Evolutionary conservation across 2,888 invertebrate genomes (phyloP).

Genomic region (Emmelina monodactyla): DNA sequence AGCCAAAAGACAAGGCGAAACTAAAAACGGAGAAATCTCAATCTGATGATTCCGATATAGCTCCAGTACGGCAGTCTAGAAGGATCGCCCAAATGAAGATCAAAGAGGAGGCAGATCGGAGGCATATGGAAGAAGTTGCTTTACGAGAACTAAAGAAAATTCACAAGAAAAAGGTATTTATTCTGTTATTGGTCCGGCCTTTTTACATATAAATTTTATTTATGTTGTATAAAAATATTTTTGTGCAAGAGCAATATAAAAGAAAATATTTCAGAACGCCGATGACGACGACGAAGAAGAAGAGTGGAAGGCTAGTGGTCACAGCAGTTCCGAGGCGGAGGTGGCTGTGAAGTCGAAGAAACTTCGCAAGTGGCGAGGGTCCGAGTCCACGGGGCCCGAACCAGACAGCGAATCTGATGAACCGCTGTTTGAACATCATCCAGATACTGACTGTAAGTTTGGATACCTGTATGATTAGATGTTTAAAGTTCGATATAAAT

Average conservation of each 20-base stretch:
- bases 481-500: neutral
- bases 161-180: conserved; percentile 58
- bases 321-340: conserved; percentile 28
- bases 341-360: conserved; percentile 10
- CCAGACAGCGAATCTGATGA: conserved; percentile 50
- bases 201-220: neutral
- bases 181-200: neutral
- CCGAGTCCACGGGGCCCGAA: conserved; percentile 44
- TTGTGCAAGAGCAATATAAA: neutral
- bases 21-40: conserved; percentile 12
- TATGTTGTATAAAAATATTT: neutral
- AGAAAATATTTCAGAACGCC: neutral
- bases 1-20: conserved; percentile 23
- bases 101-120: conserved; percentile 81
- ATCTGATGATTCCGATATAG: conserved; percentile 35
- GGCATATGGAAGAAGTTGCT: conserved; percentile 78
- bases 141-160: conserved; percentile 72
- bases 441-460: neutral
- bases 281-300: conserved; percentile 42
- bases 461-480: neutral
- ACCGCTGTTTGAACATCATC: conserved; percentile 38
- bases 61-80: conserved; percentile 78
- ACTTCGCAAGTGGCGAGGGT: conserved; percentile 28
- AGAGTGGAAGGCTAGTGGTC: conserved; percentile 44
- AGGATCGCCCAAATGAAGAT: conserved; percentile 89